Base-by-base conservation (phyloP, 2,888 invertebrate genomes). In the Hypomecis atomaria region DNA sequence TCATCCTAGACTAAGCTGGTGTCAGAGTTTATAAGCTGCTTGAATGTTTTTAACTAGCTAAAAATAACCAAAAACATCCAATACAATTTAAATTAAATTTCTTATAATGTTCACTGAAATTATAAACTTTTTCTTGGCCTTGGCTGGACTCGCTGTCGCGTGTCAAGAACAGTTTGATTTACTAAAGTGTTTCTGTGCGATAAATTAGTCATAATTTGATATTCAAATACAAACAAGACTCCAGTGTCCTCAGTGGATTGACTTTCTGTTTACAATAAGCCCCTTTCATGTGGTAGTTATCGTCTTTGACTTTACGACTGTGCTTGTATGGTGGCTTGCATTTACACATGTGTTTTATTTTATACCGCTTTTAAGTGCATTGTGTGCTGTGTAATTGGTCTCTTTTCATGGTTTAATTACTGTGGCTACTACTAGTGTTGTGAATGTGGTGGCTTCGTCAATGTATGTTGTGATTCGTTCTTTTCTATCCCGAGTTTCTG, bases 331-430 rank as follows among this genome's bases (percentile, higher is more conserved):
- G 58, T 11, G 43, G 48, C 52, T 52, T 48, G 23, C 23, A 23
- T 66, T 37, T 13, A 57, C 43, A 56, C 67, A 69, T 69, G 62
- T 69, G 69, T 53, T 63, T 47, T 36, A 36, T 23, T 8, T 34
- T 47, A 23, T 33, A 38, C 38, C 44, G 42, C 43, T 42, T 56
- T 53, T 59, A 61, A 67, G 61, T 59, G 50, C 59, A 44, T 64
- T 58, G 67, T 49, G 11, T 11, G 49, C 49, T 9, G 49, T 49
- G 6, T 34, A 34, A 34, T 47, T 34, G 34, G 34, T 6, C 11
- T 43, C 6, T n/a, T 23, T 23, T 23, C 23, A 23, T 23, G 23
- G 23, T 23, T 23, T 23, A 23, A 23, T 2, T 23, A 23, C 23
- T 23, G 23, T 23, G 23, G 23, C 23, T 23, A 23, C 23, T 23